Percentiles rank a stretch among this genome's conserved stretches.
Conservation (phyloP, 2,113 vertebrate species). For the Erinaceus europaeus region DNA sequence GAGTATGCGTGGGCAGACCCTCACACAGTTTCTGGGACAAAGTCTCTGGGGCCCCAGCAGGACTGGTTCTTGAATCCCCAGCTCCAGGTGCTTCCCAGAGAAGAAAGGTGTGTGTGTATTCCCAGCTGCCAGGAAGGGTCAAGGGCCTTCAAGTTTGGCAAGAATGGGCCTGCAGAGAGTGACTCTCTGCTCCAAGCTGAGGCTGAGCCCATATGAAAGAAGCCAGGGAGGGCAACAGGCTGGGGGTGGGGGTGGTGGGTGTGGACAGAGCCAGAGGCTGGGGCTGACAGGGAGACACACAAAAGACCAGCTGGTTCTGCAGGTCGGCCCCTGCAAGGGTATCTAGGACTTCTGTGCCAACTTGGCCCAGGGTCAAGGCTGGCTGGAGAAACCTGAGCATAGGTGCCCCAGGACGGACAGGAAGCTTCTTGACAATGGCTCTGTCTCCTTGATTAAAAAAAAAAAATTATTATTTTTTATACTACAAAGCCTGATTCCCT, state of each 20-base stretch:
- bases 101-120: background rate
- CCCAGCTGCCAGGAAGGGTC: conserved; percentile 8
- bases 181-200: conserved; percentile 69
- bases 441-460: background rate
- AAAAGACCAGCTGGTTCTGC: conserved; percentile 90
- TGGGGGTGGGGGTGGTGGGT: background rate
- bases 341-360: conserved; percentile 86
- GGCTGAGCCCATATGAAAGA: conserved; percentile 81
- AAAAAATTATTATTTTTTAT: too few species aligned
- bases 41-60: too few species aligned
- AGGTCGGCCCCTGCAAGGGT: conserved; percentile 88
- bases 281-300: conserved; percentile 85
- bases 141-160: background rate
- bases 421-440: background rate
- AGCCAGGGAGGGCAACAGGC: conserved; percentile 73
- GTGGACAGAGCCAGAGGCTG: conserved; percentile 79
- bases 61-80: background rate
- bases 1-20: too few species aligned
- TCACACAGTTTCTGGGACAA: too few species aligned
- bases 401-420: background rate
- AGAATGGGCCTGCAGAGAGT: conserved; percentile 44
- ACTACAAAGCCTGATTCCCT: too few species aligned
- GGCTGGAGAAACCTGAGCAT: conserved; percentile 80
- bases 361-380: conserved; percentile 86
- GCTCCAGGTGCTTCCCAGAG: background rate